A percentile compares a stretch with the other conserved stretches of the same genome.
phyloP scores from a whole-genome alignment of 2,888 invertebrate species.

The Mythimna loreyi region DNA sequence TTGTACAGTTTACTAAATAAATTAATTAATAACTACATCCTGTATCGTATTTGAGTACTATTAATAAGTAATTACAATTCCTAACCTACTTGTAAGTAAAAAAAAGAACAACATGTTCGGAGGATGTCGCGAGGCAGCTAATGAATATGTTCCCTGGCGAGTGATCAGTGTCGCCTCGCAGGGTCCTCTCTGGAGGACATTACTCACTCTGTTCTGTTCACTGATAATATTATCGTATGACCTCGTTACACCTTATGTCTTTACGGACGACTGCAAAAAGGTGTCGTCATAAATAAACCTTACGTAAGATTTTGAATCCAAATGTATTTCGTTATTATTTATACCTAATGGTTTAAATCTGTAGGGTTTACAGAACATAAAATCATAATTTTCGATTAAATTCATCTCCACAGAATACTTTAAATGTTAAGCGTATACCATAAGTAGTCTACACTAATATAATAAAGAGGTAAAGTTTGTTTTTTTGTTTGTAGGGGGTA shows the following conservation, averaged over 20 bases:
- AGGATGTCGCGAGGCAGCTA: constrained; percentile 29
- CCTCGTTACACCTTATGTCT: constrained; percentile 2
- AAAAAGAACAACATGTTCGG: constrained; percentile 24
- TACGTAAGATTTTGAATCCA: not conserved
- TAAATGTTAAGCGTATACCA: too few species aligned
- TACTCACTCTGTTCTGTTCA: constrained; percentile 53
- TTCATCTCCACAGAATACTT: too few species aligned
- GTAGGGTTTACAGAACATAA: not conserved
- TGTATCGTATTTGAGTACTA: not conserved
- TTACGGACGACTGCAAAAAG: not conserved
- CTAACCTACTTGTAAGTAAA: too few species aligned
- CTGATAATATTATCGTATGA: constrained; percentile 17
- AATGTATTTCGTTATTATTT: too few species aligned
- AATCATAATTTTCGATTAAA: not conserved
- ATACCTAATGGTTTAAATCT: too few species aligned
- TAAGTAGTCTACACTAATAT: too few species aligned
- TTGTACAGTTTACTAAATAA: too few species aligned
- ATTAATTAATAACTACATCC: too few species aligned
- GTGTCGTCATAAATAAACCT: not conserved
- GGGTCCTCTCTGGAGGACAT: constrained; percentile 45
- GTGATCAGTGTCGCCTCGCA: constrained; percentile 31
- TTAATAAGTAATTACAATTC: not conserved
- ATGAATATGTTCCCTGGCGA: constrained; percentile 52
- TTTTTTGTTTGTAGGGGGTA: too few species aligned
- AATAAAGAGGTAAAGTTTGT: too few species aligned